Evolutionary conservation across 1,140 invertebrate genomes (phyloP).

Genomic region (Cephus cinctus): DNA sequence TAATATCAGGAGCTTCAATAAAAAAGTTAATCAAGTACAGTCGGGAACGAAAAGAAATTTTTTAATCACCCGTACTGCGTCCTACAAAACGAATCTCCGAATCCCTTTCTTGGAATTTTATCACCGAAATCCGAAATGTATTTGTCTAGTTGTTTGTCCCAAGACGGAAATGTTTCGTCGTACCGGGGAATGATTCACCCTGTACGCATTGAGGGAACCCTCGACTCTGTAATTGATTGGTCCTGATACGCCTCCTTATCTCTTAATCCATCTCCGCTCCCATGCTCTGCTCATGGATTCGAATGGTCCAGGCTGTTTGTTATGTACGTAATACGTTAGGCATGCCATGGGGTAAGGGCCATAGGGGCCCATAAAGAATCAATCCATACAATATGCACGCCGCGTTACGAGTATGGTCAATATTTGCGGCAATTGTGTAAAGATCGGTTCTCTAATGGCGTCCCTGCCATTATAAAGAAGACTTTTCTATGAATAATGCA

Average conservation of each 20-base stretch:
- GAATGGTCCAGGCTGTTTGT: constrained; percentile 24
- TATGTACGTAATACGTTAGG: constrained; percentile 17
- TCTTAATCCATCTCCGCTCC: constrained; percentile 45
- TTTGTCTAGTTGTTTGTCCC: too few relatives aligned
- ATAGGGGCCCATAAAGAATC: constrained; percentile 38
- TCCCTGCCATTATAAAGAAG: constrained; percentile 2
- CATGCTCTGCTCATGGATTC: constrained; percentile 19
- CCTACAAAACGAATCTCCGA: too few relatives aligned
- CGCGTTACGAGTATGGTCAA: constrained; percentile 32
- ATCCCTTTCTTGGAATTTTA: too few relatives aligned
- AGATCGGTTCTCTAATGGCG: constrained; percentile 22
- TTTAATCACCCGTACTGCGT: too few relatives aligned
- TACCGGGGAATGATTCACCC: constrained; percentile 30
- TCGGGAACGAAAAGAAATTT: too few relatives aligned
- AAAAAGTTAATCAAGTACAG: too few relatives aligned
- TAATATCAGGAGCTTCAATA: too few relatives aligned
- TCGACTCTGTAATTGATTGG: constrained; percentile 52
- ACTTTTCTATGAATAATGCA: constrained; percentile 32
- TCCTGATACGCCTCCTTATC: constrained; percentile 52
- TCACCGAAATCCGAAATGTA: too few relatives aligned
- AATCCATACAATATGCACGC: constrained; percentile 37
- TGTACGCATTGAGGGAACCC: constrained; percentile 24
- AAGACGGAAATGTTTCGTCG: too few relatives aligned
- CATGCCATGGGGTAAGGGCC: background rate
- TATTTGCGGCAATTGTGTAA: constrained; percentile 42